These are phyloP conservation scores for Pristionchus mayeri DNA, from an alignment of 2,888 invertebrate genomes.

Conservation along the genomic window DNA sequence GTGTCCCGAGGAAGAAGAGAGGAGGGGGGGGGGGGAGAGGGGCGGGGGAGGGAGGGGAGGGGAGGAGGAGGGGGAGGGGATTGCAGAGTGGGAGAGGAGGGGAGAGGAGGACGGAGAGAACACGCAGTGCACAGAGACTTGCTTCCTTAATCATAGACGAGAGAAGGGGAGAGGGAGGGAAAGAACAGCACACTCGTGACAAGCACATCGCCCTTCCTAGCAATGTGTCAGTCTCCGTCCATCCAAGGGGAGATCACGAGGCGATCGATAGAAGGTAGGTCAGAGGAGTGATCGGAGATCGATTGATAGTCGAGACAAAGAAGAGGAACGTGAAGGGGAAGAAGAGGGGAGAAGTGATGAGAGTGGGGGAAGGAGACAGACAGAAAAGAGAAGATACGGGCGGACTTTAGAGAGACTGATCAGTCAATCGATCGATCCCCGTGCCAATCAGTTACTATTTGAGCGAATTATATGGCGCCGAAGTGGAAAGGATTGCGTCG, in stretches of 20 bases:
- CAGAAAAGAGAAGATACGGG: background rate
- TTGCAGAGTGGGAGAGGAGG: background rate
- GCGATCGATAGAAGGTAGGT: background rate
- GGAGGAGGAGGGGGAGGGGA: too few relatives aligned
- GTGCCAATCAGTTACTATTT: background rate
- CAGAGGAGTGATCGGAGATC: background rate
- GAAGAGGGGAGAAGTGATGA: slow-evolving; percentile 15
- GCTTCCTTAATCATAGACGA: too few relatives aligned
- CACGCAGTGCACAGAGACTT: too few relatives aligned
- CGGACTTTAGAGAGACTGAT: too few relatives aligned
- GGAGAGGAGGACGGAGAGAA: too few relatives aligned
- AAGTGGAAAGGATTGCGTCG: background rate
- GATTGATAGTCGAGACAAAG: background rate
- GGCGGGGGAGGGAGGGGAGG: background rate
- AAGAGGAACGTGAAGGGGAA: background rate
- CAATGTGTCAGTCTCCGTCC: slow-evolving; percentile 11
- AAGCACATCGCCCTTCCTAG: background rate
- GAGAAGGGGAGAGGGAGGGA: background rate
- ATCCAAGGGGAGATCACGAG: background rate
- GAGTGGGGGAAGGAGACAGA: background rate
- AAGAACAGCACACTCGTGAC: background rate
- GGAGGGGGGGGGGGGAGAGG: background rate
- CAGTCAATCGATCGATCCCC: background rate
- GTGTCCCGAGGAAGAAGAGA: background rate
- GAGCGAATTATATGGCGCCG: background rate